Conservation (phyloP, 2,113 vertebrate genomes). For the Anarhynchus alexandrinus region DNA sequence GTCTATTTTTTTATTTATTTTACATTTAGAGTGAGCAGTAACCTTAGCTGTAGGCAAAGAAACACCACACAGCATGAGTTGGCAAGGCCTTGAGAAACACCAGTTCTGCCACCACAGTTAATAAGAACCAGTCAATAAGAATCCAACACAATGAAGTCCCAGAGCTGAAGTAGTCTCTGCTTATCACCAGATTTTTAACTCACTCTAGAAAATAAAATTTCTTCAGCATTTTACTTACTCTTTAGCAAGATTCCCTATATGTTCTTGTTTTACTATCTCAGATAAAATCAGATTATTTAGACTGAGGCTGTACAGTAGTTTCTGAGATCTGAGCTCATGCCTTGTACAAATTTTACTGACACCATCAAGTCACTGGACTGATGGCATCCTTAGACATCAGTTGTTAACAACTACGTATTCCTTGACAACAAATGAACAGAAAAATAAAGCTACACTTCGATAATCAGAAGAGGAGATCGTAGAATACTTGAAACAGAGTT, state of each 20-base stretch:
- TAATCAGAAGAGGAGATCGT: background rate
- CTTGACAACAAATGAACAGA: background rate
- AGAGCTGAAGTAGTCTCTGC: background rate
- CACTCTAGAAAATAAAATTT: background rate
- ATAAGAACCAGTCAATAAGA: background rate
- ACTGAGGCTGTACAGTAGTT: background rate
- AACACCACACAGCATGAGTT: background rate
- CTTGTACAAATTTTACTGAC: background rate
- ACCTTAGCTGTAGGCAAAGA: background rate
- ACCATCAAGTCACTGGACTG: background rate
- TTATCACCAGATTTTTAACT: background rate
- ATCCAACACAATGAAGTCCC: background rate
- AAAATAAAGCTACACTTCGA: background rate
- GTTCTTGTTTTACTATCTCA: background rate
- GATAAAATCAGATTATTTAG: background rate
- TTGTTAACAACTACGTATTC: background rate
- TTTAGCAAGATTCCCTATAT: background rate
- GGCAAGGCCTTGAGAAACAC: background rate
- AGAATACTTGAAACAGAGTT: background rate
- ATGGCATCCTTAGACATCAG: background rate
- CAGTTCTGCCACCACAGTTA: background rate
- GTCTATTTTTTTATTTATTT: background rate
- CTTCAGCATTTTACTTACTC: background rate
- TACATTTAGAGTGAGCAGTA: background rate
- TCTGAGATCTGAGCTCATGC: background rate